Base-by-base conservation (phyloP, 2,888 invertebrate genomes). In the Galerucella pusilla region DNA sequence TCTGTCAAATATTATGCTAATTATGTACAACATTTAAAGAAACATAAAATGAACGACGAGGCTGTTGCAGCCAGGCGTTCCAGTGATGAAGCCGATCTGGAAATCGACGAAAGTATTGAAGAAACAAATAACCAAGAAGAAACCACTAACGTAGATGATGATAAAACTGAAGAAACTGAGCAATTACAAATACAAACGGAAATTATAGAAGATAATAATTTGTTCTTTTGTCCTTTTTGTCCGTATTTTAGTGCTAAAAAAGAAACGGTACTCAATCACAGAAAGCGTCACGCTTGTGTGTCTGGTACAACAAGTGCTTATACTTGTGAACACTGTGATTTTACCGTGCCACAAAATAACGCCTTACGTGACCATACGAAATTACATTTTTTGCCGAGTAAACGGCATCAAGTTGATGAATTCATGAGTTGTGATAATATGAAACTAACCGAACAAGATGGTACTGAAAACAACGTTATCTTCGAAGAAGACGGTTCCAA, bases 1-100 rank as follows among this genome's bases (percentile, higher is more conserved):
- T 94, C 96, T 2, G 96, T 96, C 0, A 94, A 95, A 82, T 95
- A 95, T 85, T 94, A 94, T 82, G 95, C 95, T 1, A 94, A 95
- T 85, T 94, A 94, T 81, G 92, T 93, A 54, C 96, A 96, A 85
- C 96, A 96, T 84, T 89, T 93, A 88, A 92, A 93, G 76, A 94
- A 96, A 84, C 96, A 96, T 85, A 91, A 93, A 84, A 91, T 91
- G 86, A 92, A 92, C 77, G 92, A 91, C 57, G 91, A 93, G 81
- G 92, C 93, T 11, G 90, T 90, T 79, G 91, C 91, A 0, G 91
- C 91, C 59, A 89, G 90, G 73, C 89, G 90, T 49, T 78, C 80
- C 14, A 83, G 81, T 54, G 87, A 88, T 45, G 83, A 85, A 2
- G 85, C 86, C 3, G 84, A 87, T 7, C 81, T 84, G 16, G 83